These are phyloP conservation scores for Eumaeus atala DNA, from an alignment of 1,140 invertebrate genomes.

Conservation along the genomic window DNA sequence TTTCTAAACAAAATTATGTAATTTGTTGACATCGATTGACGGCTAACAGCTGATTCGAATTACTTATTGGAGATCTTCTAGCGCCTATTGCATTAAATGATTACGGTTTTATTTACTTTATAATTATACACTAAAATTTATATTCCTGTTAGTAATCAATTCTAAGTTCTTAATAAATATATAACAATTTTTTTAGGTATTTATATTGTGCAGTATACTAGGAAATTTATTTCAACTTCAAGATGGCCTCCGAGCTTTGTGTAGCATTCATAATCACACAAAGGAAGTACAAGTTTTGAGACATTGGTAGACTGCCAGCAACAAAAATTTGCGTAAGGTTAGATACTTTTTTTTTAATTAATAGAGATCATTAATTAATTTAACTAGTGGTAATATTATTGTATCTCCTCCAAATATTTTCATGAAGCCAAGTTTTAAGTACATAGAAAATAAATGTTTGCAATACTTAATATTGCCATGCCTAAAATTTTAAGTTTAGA, in stretches of 20 bases:
- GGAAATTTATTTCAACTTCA: constrained; percentile 65
- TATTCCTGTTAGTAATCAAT: constrained; percentile 33
- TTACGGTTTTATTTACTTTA: constrained; percentile 26
- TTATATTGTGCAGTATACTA: constrained; percentile 28
- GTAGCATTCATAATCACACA: constrained; percentile 18
- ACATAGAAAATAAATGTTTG: no score
- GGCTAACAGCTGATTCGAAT: constrained; percentile 71
- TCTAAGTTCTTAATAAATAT: constrained; percentile 15
- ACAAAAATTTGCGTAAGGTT: constrained; percentile 20
- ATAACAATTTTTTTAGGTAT: no score
- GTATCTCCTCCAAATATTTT: no score
- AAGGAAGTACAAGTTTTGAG: constrained; percentile 20
- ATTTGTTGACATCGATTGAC: constrained; percentile 74
- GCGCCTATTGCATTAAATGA: constrained; percentile 30
- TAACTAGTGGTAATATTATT: no score
- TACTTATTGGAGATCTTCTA: constrained; percentile 66
- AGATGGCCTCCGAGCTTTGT: constrained; percentile 45
- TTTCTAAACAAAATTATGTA: constrained; percentile 75
- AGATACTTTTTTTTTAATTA: not conserved
- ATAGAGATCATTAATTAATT: no score
- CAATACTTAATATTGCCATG: no score
- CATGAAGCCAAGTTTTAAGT: no score
- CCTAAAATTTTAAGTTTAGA: no score
- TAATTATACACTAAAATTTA: constrained; percentile 43
- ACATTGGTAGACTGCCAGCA: constrained; percentile 24